phyloP scores from a whole-genome alignment of 2,888 invertebrate genomes.

The Adineta ricciae region DNA sequence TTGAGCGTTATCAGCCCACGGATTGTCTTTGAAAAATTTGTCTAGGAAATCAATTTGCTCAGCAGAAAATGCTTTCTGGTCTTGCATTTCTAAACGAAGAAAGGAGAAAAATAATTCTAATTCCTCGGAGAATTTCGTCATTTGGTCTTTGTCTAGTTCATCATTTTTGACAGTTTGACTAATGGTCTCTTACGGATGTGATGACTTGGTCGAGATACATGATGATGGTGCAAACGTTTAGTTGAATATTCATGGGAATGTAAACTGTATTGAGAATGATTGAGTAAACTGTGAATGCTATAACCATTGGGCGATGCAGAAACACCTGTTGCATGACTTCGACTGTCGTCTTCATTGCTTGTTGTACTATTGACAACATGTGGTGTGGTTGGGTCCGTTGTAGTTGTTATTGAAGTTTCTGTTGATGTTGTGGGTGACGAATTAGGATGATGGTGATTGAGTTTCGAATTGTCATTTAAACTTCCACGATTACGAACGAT shows the following conservation, averaged over 20 bases:
- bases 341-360: conserved; percentile 20
- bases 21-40: conserved; percentile 33
- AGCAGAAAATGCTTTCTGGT: neutral
- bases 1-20: conserved; percentile 32
- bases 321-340: neutral
- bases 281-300: conserved; percentile 10
- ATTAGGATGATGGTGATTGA: neutral
- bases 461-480: conserved; percentile 25
- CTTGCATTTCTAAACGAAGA: neutral
- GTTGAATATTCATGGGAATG: neutral
- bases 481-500: conserved; percentile 89
- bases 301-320: conserved; percentile 4
- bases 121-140: neutral
- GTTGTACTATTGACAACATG: neutral
- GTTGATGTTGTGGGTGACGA: neutral
- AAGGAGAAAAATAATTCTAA: neutral
- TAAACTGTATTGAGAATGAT: conserved; percentile 14
- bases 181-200: neutral
- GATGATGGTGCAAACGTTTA: neutral
- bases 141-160: neutral
- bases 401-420: neutral
- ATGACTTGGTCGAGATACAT: neutral
- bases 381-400: neutral
- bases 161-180: neutral
- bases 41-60: conserved; percentile 27